These are phyloP conservation scores for Sus scrofa DNA, from an alignment of 2,113 vertebrate species.

Conservation along the genomic window DNA sequence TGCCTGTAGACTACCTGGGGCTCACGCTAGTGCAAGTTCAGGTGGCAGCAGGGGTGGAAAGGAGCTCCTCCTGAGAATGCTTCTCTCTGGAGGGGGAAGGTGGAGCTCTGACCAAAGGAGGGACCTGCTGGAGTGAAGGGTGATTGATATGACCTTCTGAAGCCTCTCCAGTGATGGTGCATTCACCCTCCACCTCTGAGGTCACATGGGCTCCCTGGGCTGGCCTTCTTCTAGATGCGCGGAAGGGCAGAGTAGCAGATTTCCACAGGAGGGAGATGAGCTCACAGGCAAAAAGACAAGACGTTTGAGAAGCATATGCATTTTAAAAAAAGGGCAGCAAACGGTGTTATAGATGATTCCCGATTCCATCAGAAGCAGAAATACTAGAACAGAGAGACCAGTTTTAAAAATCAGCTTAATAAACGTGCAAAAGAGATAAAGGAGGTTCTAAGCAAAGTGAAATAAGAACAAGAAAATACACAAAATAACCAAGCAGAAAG, in stretches of 20 bases:
- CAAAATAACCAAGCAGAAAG: background rate
- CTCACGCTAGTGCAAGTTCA: background rate
- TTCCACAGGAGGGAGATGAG: background rate
- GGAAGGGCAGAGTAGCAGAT: background rate
- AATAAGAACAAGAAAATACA: background rate
- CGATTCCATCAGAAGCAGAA: background rate
- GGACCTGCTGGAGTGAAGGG: background rate
- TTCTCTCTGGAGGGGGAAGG: background rate
- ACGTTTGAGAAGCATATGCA: background rate
- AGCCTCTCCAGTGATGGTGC: rapidly evolving
- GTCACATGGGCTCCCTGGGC: background rate
- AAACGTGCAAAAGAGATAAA: background rate
- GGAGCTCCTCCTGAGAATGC: background rate
- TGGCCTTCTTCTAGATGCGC: no score
- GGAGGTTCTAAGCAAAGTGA: rapidly evolving
- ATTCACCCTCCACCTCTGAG: no score
- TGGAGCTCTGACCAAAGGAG: background rate
- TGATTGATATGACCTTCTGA: rapidly evolving
- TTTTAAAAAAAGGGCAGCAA: background rate
- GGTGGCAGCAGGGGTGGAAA: rapidly evolving
- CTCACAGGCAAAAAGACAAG: background rate
- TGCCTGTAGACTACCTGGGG: background rate
- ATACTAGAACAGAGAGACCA: background rate
- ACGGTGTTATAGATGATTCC: background rate
- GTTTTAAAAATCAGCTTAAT: background rate